These are phyloP conservation scores for Tychaedon coryphoeus DNA, from an alignment of 2,113 vertebrate genomes.

Conservation along the genomic window DNA sequence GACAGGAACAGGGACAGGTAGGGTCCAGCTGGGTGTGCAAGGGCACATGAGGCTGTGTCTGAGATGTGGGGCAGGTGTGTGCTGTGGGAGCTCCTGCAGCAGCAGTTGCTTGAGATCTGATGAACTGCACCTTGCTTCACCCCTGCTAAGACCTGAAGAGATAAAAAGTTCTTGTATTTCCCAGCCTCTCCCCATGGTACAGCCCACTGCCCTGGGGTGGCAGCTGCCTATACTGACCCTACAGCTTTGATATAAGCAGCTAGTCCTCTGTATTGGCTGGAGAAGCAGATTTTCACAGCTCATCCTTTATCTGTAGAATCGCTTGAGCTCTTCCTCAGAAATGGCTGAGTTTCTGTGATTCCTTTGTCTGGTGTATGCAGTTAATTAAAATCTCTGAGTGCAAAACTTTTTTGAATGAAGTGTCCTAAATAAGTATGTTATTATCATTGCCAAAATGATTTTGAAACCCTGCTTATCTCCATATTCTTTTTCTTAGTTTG, in stretches of 20 bases:
- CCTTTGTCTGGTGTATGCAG: not conserved
- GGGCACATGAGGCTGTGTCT: fast-evolving
- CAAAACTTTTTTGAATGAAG: slow-evolving; percentile 11
- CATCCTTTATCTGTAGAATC: not conserved
- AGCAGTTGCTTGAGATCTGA: not conserved
- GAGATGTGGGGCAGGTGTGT: fast-evolving
- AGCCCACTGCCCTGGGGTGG: fast-evolving
- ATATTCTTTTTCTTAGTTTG: not conserved
- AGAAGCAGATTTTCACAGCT: not conserved
- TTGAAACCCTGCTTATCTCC: slow-evolving; percentile 18
- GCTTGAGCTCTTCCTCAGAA: not conserved
- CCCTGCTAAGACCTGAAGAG: not conserved
- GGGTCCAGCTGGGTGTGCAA: not conserved
- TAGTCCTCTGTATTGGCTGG: not conserved
- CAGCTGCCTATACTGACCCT: not conserved
- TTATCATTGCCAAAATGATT: not conserved
- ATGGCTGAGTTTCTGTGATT: not conserved
- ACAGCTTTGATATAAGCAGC: not conserved
- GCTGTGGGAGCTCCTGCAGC: not conserved
- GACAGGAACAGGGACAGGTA: not conserved
- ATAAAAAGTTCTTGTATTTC: not conserved
- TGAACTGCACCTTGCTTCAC: not conserved
- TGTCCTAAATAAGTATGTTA: not conserved
- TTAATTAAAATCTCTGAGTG: slow-evolving; percentile 8
- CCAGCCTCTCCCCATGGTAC: not conserved